Evolutionary conservation across 2,888 invertebrate species (phyloP).

Genomic region (Lymantria dispar): DNA sequence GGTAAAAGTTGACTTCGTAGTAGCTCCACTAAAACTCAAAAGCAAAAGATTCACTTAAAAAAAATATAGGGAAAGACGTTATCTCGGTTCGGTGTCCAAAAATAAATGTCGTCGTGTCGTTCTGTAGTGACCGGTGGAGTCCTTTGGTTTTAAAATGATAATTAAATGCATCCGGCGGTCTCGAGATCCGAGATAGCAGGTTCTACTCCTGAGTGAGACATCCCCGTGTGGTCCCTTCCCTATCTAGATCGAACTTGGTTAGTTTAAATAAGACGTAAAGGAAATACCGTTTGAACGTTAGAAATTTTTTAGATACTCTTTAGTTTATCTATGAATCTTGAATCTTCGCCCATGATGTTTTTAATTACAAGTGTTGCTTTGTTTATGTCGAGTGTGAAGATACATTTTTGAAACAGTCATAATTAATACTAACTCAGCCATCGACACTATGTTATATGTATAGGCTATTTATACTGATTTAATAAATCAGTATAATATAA

Average conservation of each 20-base stretch:
- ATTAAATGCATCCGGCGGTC: conserved; percentile 49
- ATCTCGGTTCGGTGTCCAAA: conserved; percentile 29
- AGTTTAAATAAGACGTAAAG: conserved; percentile 35
- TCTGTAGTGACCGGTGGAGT: conserved; percentile 34
- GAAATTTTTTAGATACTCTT: conserved; percentile 32
- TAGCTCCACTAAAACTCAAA: conserved; percentile 4
- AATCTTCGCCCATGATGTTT: conserved; percentile 23
- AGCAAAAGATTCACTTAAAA: neutral
- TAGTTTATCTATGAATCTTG: conserved; percentile 16
- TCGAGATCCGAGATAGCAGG: conserved; percentile 63
- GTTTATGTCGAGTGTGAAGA: conserved; percentile 6
- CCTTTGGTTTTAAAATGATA: conserved; percentile 52
- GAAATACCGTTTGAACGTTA: conserved; percentile 32
- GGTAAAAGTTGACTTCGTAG: conserved; percentile 8
- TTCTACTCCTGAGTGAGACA: conserved; percentile 63
- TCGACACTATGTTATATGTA: too few species aligned
- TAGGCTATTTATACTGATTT: too few species aligned
- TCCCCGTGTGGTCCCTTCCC: conserved; percentile 69
- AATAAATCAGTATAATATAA: too few species aligned
- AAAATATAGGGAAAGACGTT: conserved; percentile 7
- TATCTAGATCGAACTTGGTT: conserved; percentile 61
- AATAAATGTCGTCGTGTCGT: conserved; percentile 43
- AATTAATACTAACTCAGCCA: too few species aligned
- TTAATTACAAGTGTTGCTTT: conserved; percentile 19
- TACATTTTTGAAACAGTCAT: neutral